Conservation (phyloP, 2,797 vertebrate genomes). For the Chaenodraco wilsoni region DNA sequence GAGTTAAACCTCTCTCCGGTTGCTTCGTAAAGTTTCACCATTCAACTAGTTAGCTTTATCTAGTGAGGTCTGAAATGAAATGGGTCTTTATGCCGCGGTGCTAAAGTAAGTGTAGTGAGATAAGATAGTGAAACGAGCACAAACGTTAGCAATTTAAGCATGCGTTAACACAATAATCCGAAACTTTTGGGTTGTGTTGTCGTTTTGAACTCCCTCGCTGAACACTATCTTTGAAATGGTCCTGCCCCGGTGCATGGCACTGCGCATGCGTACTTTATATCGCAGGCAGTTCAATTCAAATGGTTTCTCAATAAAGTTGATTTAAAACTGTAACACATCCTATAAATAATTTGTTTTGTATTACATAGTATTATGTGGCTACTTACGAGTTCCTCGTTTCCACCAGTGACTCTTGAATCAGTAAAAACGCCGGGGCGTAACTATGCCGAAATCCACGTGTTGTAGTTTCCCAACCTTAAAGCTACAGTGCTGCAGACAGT, state of each 20-base stretch:
- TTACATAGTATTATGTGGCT: background rate
- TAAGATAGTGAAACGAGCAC: no score
- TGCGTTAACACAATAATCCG: background rate
- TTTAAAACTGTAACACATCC: background rate
- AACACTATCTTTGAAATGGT: background rate
- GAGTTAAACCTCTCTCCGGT: no score
- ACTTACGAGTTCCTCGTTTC: constrained; percentile 1
- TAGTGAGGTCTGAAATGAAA: no score
- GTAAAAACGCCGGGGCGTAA: background rate
- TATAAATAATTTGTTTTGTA: rapidly evolving
- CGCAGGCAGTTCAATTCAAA: background rate
- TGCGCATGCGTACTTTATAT: no score
- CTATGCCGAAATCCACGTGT: constrained; percentile 49
- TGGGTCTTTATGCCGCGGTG: no score
- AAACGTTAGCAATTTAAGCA: no score
- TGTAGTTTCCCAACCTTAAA: constrained; percentile 12
- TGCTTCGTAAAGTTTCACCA: no score
- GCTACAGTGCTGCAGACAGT: background rate
- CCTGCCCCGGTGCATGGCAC: no score
- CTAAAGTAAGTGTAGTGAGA: no score
- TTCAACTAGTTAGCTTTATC: no score
- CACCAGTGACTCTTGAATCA: background rate
- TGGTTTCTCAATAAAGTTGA: background rate
- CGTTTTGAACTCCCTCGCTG: background rate
- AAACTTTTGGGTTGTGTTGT: background rate